Conservation (phyloP, 1,140 invertebrate species). For the Drosophila sulfurigaster region DNA sequence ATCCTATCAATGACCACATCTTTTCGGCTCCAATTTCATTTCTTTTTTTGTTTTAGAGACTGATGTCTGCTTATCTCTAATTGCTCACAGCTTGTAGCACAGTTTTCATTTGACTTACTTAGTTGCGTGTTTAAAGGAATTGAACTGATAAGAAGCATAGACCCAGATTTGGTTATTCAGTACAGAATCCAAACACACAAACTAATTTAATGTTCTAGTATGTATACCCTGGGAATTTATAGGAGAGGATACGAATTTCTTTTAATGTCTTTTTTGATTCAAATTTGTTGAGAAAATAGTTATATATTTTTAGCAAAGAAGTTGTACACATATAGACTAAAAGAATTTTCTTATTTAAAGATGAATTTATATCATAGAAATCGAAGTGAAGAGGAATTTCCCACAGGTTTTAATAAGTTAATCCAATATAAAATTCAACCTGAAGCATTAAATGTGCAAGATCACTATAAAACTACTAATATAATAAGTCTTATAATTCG, state of each 20-base stretch:
- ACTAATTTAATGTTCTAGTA: neutral
- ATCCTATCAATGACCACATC: constrained; percentile 51
- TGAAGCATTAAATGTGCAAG: too few species aligned
- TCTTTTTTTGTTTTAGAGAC: constrained; percentile 22
- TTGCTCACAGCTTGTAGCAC: constrained; percentile 40
- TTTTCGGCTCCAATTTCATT: constrained; percentile 20
- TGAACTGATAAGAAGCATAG: constrained; percentile 43
- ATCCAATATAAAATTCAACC: too few species aligned
- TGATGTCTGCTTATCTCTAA: constrained; percentile 47
- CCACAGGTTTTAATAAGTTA: too few species aligned
- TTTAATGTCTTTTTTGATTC: too few species aligned
- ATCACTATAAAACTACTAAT: too few species aligned
- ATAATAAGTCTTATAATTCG: too few species aligned
- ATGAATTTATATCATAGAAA: too few species aligned
- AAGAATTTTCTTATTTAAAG: too few species aligned
- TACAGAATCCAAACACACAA: constrained; percentile 3
- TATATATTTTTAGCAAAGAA: too few species aligned
- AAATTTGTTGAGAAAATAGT: too few species aligned
- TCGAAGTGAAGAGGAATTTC: too few species aligned
- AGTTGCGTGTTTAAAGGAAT: constrained; percentile 38
- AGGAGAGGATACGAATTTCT: neutral
- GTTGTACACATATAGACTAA: too few species aligned
- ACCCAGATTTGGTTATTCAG: constrained; percentile 34
- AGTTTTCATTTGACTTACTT: constrained; percentile 50
- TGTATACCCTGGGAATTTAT: constrained; percentile 1